These are phyloP conservation scores for Drosophila putrida DNA, from an alignment of 2,888 invertebrate species.

Conservation along the genomic window DNA sequence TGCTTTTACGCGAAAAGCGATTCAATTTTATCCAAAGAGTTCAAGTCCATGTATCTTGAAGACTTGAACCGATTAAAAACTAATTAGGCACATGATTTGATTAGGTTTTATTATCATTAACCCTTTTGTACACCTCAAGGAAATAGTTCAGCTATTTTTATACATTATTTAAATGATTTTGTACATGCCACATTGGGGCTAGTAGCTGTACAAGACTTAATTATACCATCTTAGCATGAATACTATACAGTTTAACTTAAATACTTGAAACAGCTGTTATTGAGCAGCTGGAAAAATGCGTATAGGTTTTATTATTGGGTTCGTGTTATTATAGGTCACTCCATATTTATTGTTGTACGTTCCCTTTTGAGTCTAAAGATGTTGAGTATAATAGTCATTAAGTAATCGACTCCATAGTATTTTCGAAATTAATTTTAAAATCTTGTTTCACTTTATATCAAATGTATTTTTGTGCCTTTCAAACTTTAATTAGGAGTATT, in stretches of 20 bases:
- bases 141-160: conserved; percentile 11
- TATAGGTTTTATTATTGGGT: not conserved
- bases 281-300: not conserved
- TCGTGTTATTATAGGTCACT: not conserved
- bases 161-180: not conserved
- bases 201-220: not conserved
- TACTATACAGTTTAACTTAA: not conserved
- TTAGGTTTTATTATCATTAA: conserved; percentile 41
- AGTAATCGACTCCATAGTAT: too few relatives aligned
- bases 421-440: not conserved
- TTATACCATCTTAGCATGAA: not conserved
- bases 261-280: not conserved
- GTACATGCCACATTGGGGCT: not conserved
- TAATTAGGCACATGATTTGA: conserved; percentile 66
- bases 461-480: too few relatives aligned
- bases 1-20: conserved; percentile 42
- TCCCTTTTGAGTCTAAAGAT: not conserved
- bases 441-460: too few relatives aligned
- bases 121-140: not conserved
- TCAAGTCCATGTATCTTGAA: conserved; percentile 46
- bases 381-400: too few relatives aligned
- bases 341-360: not conserved
- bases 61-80: conserved; percentile 62
- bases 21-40: conserved; percentile 67
- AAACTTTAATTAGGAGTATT: too few relatives aligned